Conservation (phyloP, 2,888 invertebrate genomes). For the Drosophila histrio region DNA sequence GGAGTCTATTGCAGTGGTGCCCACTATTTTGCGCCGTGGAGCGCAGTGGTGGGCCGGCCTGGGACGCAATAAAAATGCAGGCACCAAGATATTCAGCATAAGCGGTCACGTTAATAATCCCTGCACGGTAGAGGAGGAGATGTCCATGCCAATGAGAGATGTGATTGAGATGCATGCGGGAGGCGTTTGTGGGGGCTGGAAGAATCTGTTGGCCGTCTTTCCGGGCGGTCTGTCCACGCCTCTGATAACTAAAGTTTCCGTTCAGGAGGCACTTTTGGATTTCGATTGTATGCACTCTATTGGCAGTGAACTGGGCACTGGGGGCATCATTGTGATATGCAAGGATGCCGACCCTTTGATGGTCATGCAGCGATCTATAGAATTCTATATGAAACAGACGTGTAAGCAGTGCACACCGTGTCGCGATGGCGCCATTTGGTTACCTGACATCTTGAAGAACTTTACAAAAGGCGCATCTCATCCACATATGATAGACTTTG, state of each 20-base stretch:
- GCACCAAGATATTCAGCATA: constrained; percentile 98
- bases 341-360: constrained; percentile 97
- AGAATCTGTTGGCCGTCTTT: constrained; percentile 97
- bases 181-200: constrained; percentile 98
- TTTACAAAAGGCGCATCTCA: constrained; percentile 95
- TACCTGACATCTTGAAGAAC: constrained; percentile 92
- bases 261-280: constrained; percentile 96
- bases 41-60: constrained; percentile 98
- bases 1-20: constrained; percentile 97
- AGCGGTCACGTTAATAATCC: constrained; percentile 98
- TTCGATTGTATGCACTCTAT: constrained; percentile 96
- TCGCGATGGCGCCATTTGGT: constrained; percentile 96
- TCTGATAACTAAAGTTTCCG: constrained; percentile 92
- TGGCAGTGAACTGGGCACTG: constrained; percentile 97
- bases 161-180: constrained; percentile 97
- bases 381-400: constrained; percentile 99
- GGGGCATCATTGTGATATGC: constrained; percentile 99
- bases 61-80: constrained; percentile 96
- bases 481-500: constrained; percentile 97
- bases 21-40: constrained; percentile 96
- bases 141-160: constrained; percentile 97
- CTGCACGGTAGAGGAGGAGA: constrained; percentile 99
- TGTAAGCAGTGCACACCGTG: constrained; percentile 99
- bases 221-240: constrained; percentile 99
- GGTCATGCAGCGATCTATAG: constrained; percentile 96